Evolutionary conservation across 2,888 invertebrate species (phyloP), one percentile per base, ranked within the genome.

Genomic region (Heliconius aoede): DNA sequence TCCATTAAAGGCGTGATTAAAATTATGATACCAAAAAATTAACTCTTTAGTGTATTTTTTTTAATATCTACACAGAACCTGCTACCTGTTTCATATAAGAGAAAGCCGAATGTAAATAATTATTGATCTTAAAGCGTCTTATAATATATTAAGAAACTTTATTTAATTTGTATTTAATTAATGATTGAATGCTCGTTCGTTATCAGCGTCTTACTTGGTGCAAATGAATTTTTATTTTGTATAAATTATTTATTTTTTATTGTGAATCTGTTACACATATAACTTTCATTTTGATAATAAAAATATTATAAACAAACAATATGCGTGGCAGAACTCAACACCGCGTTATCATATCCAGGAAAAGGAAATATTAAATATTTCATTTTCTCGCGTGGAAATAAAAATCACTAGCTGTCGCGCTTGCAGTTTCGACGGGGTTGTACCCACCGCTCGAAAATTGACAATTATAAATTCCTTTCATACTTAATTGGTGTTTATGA

Each of bases 171-270:
- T n/a, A n/a, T n/a, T 55, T 9, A 55, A 55, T 55, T 55, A 55
- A 55, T 55, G n/a, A 55, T 55, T 55, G n/a, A 55, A n/a, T 55
- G 9, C n/a, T 55, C n/a, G 55, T 55, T 55, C n/a, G n/a, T 55
- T 55, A 55, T 55, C 55, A 55, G 55, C 11, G n/a, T n/a, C n/a
- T n/a, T 55, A 55, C n/a, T 55, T 55, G 11, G 11, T 11, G n/a
- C 55, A n/a, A n/a, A 55, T 55, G n/a, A 55, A 55, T 7, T n/a
- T 55, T 55, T 55, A 55, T 55, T 9, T n/a, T 55, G 55, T 55
- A 55, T 46, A 46, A n/a, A 1, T 55, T 55, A 11, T 55, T 46
- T n/a, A n/a, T n/a, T n/a, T n/a, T n/a, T n/a, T n/a, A 9, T 55
- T 11, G n/a, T n/a, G 0, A n/a, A 9, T 55, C 7, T n/a, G n/a